Conservation (phyloP, 1,140 invertebrate genomes). For the Homarus americanus region DNA sequence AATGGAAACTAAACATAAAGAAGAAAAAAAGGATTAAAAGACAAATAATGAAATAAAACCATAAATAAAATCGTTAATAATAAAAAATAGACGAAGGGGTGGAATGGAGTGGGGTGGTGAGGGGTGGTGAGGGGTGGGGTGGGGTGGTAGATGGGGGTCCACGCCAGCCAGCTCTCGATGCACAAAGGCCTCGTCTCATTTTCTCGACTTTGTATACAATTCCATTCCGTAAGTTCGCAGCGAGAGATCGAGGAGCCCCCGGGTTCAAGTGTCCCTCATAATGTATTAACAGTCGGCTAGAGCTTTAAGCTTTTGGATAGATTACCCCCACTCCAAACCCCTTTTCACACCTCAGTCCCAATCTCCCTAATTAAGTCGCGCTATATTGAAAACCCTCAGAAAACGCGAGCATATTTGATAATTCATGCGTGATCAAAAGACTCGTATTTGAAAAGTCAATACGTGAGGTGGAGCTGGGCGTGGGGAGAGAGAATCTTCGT, state of each 20-base stretch:
- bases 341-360: constrained; percentile 69
- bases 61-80: no score
- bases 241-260: not conserved
- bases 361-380: constrained; percentile 64
- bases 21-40: no score
- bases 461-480: constrained; percentile 20
- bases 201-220: constrained; percentile 55
- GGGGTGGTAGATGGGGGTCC: no score
- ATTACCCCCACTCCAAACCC: constrained; percentile 62
- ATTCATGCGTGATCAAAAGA: constrained; percentile 70
- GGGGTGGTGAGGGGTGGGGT: no score
- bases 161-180: not conserved
- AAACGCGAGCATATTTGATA: constrained; percentile 60
- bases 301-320: constrained; percentile 50
- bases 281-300: constrained; percentile 47
- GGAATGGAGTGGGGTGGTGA: no score
- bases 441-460: constrained; percentile 71
- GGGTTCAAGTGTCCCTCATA: constrained; percentile 43
- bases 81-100: no score
- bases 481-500: constrained; percentile 20
- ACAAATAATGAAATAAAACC: no score
- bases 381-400: constrained; percentile 63
- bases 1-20: no score
- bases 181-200: constrained; percentile 23
- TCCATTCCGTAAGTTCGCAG: constrained; percentile 23